These are phyloP conservation scores for Dendrocopos noguchii DNA, from an alignment of 2,113 vertebrate genomes.

Conservation along the genomic window DNA sequence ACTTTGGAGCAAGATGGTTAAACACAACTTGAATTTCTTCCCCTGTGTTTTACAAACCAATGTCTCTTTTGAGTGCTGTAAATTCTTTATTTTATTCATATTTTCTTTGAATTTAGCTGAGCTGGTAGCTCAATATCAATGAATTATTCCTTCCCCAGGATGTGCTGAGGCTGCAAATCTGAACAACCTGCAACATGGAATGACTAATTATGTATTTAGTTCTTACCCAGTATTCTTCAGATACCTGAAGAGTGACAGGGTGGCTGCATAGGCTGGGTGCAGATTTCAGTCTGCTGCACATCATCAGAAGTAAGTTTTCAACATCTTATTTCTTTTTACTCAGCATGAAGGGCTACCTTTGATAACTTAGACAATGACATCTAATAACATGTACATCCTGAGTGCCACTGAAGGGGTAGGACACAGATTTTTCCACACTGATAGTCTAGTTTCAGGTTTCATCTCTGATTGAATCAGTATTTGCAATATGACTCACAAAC, in stretches of 20 bases:
- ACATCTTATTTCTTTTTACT: background rate
- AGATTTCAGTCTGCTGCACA: fast-evolving
- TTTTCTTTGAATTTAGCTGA: background rate
- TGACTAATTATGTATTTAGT: background rate
- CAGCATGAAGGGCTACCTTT: background rate
- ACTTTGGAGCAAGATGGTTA: background rate
- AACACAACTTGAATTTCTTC: background rate
- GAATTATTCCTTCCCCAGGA: background rate
- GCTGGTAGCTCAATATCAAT: background rate
- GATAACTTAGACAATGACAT: background rate
- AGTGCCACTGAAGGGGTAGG: background rate
- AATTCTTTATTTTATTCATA: background rate
- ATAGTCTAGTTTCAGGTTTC: background rate
- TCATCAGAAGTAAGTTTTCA: background rate
- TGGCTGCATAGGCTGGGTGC: background rate
- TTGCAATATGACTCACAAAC: background rate
- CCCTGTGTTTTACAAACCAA: background rate
- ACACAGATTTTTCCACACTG: fast-evolving
- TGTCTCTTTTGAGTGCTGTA: background rate
- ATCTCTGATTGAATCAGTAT: background rate
- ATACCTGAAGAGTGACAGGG: background rate
- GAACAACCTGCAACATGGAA: background rate
- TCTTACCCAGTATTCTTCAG: background rate
- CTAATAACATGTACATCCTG: background rate
- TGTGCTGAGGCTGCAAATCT: background rate